Conservation (phyloP, 1,140 invertebrate species). For the Atopsyche davidsoni region DNA sequence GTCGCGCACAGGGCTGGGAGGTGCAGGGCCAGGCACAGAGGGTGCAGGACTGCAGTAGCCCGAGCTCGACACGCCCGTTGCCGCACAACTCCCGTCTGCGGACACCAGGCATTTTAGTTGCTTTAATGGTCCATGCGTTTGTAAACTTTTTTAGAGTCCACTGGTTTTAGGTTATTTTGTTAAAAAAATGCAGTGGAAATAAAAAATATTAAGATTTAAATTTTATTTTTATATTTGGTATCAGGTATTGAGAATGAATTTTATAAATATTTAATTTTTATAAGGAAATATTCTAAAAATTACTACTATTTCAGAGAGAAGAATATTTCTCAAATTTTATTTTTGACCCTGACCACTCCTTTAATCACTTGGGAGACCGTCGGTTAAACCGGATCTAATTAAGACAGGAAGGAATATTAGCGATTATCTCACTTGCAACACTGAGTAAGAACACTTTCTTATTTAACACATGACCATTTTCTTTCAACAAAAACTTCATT, state of each 20-base stretch:
- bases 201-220: neutral
- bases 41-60: constrained; percentile 45
- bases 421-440: too few species aligned
- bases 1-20: constrained; percentile 20
- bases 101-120: constrained; percentile 29
- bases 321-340: too few species aligned
- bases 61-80: constrained; percentile 50
- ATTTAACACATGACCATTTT: neutral
- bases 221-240: neutral
- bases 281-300: too few species aligned
- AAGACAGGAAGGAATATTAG: too few species aligned
- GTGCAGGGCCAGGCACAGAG: constrained; percentile 17
- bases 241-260: neutral
- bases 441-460: neutral
- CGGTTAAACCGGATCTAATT: too few species aligned
- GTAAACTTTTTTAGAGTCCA: neutral
- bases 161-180: too few species aligned
- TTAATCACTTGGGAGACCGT: neutral
- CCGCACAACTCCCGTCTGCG: constrained; percentile 32
- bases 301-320: too few species aligned
- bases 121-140: constrained; percentile 23
- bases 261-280: too few species aligned
- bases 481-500: neutral
- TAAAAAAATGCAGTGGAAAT: neutral
- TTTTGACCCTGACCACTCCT: neutral